Percentiles rank a stretch among this genome's conserved stretches.
These are phyloP conservation scores for Candidula unifasciata DNA, from an alignment of 2,888 invertebrate species.

Conservation along the genomic window DNA sequence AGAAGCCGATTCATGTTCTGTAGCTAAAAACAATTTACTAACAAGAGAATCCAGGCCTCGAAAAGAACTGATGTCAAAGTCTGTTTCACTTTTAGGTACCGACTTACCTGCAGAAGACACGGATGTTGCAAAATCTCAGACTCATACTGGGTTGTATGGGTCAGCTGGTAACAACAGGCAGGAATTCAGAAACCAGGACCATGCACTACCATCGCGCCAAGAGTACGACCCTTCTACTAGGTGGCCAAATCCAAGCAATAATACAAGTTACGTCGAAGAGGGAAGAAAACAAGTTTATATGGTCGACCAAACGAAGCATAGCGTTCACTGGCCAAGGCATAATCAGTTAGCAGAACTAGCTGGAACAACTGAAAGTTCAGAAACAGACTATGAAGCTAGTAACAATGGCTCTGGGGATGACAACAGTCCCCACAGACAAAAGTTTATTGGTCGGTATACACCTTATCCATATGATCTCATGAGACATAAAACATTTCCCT, in stretches of 20 bases:
- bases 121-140: too few species aligned
- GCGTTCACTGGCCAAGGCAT: not conserved
- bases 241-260: too few species aligned
- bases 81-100: too few species aligned
- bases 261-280: too few species aligned
- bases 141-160: not conserved
- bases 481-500: not conserved
- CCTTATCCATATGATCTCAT: conserved; percentile 5
- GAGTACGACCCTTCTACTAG: too few species aligned
- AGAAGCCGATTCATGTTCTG: too few species aligned
- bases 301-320: too few species aligned
- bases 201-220: not conserved
- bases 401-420: not conserved
- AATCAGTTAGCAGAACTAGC: not conserved
- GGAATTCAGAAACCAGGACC: not conserved
- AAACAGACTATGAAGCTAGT: not conserved
- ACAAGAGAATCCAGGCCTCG: too few species aligned
- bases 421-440: not conserved
- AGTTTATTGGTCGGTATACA: not conserved
- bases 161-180: not conserved
- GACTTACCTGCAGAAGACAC: too few species aligned
- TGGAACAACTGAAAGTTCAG: not conserved
- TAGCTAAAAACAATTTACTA: too few species aligned
- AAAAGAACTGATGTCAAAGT: too few species aligned
- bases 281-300: too few species aligned